Evolutionary conservation across 2,797 vertebrate species (phyloP).

Genomic region (Melanogrammus aeglefinus): DNA sequence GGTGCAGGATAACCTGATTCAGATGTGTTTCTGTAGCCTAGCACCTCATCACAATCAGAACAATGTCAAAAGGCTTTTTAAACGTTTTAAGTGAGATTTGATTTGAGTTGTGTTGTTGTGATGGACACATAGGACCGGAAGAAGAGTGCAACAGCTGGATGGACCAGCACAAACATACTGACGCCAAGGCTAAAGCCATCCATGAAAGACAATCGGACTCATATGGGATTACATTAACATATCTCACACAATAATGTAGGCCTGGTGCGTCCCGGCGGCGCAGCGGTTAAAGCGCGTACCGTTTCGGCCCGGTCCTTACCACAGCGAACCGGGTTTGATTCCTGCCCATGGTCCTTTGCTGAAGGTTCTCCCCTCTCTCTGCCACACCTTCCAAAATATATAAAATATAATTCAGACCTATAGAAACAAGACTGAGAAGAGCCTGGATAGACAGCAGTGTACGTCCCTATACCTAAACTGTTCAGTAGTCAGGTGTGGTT

Average conservation of each 20-base stretch:
- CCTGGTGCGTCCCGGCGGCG: neutral
- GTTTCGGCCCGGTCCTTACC: too few species aligned
- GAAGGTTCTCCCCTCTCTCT: too few species aligned
- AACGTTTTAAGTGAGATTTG: neutral
- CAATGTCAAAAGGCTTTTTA: neutral
- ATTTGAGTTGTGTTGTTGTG: neutral
- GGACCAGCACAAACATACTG: neutral
- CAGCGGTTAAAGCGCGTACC: too few species aligned
- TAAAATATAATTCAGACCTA: neutral
- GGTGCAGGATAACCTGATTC: neutral
- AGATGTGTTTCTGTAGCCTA: neutral
- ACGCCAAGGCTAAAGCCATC: neutral
- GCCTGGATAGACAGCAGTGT: neutral
- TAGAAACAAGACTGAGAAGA: neutral
- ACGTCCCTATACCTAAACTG: neutral
- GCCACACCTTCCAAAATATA: too few species aligned
- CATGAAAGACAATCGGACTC: neutral
- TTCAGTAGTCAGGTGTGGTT: neutral
- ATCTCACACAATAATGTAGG: neutral
- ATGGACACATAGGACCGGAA: neutral
- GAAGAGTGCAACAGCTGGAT: neutral
- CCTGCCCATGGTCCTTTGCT: too few species aligned
- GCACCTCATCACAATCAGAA: neutral
- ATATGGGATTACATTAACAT: neutral
- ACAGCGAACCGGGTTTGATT: too few species aligned